Evolutionary conservation across 2,888 invertebrate species (phyloP).

Genomic region (Diloba caeruleocephala): DNA sequence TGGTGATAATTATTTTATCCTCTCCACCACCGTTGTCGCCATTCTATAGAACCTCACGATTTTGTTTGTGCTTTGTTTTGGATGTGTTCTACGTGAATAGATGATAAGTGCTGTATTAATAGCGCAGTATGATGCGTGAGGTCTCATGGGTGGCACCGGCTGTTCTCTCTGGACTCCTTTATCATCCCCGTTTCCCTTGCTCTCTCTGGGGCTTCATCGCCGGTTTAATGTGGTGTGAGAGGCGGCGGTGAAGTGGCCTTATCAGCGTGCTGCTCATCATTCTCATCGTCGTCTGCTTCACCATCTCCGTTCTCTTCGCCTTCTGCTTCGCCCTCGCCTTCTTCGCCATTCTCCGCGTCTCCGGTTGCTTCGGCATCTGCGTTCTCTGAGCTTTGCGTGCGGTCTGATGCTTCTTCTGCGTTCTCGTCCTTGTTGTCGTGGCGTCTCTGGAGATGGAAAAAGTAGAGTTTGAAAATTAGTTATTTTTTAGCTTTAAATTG

Average conservation of each 20-base stretch:
- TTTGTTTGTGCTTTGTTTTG: no score
- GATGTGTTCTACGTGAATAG: no score
- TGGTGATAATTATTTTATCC: no score
- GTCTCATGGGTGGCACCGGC: no score
- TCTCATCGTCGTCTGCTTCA: conserved; percentile 60
- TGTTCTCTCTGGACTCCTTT: no score
- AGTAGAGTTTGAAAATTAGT: no score
- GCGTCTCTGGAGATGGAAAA: conserved; percentile 68
- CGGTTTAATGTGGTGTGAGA: conserved; percentile 61
- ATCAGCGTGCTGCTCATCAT: conserved; percentile 69
- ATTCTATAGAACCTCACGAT: no score
- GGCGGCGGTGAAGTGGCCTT: conserved; percentile 89
- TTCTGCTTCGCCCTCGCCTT: conserved; percentile 66
- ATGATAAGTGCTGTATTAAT: no score
- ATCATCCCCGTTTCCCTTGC: not conserved
- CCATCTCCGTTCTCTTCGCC: conserved; percentile 64
- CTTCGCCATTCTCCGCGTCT: conserved; percentile 62
- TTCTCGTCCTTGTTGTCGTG: conserved; percentile 74
- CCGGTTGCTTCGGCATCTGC: conserved; percentile 58
- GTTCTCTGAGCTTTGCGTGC: conserved; percentile 61
- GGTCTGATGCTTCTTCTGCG: conserved; percentile 61
- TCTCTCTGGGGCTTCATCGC: not conserved
- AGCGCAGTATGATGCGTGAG: no score
- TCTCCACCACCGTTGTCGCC: no score
- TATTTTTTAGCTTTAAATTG: no score